These are phyloP conservation scores for Archivesica marissinica DNA, from an alignment of 1,140 invertebrate genomes.

Conservation along the genomic window DNA sequence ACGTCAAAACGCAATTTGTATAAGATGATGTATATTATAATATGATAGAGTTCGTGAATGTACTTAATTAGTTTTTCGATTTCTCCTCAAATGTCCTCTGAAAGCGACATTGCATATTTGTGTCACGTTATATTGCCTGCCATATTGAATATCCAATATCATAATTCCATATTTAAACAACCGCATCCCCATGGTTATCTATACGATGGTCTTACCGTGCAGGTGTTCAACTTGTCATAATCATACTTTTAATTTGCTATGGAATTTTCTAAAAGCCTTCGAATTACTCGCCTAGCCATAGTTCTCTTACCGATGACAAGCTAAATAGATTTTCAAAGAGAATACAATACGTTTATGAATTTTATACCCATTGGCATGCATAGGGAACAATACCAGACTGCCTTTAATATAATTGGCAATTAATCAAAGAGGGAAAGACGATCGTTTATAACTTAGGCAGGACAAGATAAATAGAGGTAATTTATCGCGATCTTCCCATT, in stretches of 20 bases:
- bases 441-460: constrained; percentile 32
- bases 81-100: no score
- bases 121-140: no score
- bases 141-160: no score
- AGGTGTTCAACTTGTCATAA: constrained; percentile 23
- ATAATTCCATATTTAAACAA: no score
- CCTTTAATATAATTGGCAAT: constrained; percentile 56
- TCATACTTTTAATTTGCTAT: background rate
- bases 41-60: no score
- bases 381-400: constrained; percentile 34
- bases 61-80: no score
- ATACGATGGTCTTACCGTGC: background rate
- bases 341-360: constrained; percentile 28
- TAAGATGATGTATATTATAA: no score
- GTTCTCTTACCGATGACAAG: constrained; percentile 21
- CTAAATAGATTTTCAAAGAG: constrained; percentile 55
- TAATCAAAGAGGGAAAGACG: constrained; percentile 59
- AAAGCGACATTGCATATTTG: no score
- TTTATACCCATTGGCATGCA: constrained; percentile 38
- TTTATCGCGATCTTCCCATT: constrained; percentile 59
- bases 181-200: no score
- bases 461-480: constrained; percentile 63
- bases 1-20: no score
- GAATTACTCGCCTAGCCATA: constrained; percentile 16
- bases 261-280: constrained; percentile 22